Conservation (phyloP, 2,888 invertebrate species). For the Cantharis rustica region DNA sequence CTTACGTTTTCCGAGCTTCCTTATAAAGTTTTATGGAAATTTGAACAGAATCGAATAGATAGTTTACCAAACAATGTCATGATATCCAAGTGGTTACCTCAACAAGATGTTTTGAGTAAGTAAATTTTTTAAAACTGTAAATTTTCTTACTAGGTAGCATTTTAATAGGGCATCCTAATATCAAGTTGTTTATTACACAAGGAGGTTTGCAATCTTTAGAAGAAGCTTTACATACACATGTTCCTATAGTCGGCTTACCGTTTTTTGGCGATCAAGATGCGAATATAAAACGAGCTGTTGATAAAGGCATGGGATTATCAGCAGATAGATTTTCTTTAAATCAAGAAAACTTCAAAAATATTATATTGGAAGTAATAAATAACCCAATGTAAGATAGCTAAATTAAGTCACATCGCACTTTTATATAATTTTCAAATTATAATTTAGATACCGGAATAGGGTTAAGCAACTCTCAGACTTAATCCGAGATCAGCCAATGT, state of each 20-base stretch:
- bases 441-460: neutral
- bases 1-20: conserved; percentile 51
- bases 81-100: conserved; percentile 53
- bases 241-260: no score
- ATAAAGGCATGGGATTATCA: no score
- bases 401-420: no score
- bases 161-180: no score
- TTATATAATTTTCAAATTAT: neutral
- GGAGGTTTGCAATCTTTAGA: no score
- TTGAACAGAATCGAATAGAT: conserved; percentile 47
- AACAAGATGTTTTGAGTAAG: conserved; percentile 52
- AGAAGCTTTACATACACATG: no score
- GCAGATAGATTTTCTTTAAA: no score
- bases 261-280: no score
- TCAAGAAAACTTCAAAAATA: no score
- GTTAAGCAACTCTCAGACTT: neutral
- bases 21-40: conserved; percentile 56
- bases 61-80: conserved; percentile 51
- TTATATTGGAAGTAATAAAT: neutral
- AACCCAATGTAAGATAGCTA: neutral
- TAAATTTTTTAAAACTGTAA: neutral
- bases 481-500: neutral
- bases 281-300: no score
- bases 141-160: neutral
- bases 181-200: no score